Base-by-base conservation (phyloP, 1,140 invertebrate species). In the Zaprionus africanus region DNA sequence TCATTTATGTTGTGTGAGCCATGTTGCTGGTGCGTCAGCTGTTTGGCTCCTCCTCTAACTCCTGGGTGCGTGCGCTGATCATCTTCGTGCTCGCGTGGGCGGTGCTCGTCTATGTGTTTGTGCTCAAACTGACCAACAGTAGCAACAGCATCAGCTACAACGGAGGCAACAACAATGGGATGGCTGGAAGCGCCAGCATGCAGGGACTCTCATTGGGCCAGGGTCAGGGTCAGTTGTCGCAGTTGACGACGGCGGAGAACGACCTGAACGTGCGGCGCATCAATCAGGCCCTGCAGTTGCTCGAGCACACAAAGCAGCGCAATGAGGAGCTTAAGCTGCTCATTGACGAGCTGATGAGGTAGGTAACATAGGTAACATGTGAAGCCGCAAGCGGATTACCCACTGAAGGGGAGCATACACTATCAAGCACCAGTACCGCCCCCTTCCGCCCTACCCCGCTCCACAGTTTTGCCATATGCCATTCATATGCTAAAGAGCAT, bases 11-110 rank as follows among this genome's bases (percentile, higher is more conserved):
- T 51, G 46, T 51, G 46, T 51, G n/a, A 70, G 57, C 22, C 56
- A 93, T 93, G 92, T 80, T 92, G 68, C 78, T 92, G 58, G 64
- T 93, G 61, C 91, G 92, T 24, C 92, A 92, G 77, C 79, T 93
- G 70, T 84, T 92, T 71, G 92, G 92, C 24, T 72, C 92, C 51
- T 85, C 91, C 38, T 88, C 88, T 38, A 92, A 91, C 58, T 86
- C 90, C 11, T 92, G 92, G 92, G 88, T 87, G 53, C 83, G 92
- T 1, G 91, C 87, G 36, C 77, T 93, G 15, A 82, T 93, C 38
- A 80, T 93, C 57, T 93, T 93, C 60, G 82, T 91, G 34, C 70
- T 92, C 51, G 81, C 91, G 31, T 93, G 92, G 92, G 88, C 79
- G 46, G 76, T 90, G 34, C 74, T 93, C n/a, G 88, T 93, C 60